Evolutionary conservation across 64 coral and sea anemone species (phyloP).

Genomic region (Pachyseris speciosa): DNA sequence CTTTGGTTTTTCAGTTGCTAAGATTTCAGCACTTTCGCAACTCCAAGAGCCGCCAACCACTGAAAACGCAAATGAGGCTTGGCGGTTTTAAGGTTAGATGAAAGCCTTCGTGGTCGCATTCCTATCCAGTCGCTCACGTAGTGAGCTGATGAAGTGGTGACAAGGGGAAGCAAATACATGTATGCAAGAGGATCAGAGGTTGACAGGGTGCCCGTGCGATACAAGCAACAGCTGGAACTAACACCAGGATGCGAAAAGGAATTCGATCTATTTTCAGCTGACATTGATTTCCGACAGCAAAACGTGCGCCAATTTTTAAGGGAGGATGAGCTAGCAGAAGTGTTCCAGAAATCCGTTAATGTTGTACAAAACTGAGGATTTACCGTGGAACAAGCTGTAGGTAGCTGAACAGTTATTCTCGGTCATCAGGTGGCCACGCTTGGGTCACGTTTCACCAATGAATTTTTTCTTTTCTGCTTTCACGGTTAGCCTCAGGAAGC

Average conservation of each 20-base stretch:
- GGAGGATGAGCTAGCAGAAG: background rate
- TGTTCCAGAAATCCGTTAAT: too few species aligned
- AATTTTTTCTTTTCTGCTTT: background rate
- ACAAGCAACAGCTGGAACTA: background rate
- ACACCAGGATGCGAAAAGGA: background rate
- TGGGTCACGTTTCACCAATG: background rate
- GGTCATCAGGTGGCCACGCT: background rate
- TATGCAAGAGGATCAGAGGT: background rate
- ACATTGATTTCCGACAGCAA: background rate
- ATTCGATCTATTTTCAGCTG: background rate
- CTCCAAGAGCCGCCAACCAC: background rate
- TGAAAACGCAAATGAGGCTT: background rate
- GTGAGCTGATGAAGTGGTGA: background rate
- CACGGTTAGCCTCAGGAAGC: background rate
- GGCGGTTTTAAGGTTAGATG: background rate
- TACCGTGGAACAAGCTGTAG: too few species aligned
- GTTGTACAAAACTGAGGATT: too few species aligned
- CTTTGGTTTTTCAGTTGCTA: too few species aligned
- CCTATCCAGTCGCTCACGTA: background rate
- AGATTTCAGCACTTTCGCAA: background rate
- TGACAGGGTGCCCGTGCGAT: background rate
- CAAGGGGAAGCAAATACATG: background rate
- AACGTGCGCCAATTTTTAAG: background rate
- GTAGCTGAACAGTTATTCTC: too few species aligned
- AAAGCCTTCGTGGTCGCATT: background rate